These are phyloP conservation scores for Pyrgus malvae DNA, from an alignment of 2,888 invertebrate genomes.

Conservation along the genomic window DNA sequence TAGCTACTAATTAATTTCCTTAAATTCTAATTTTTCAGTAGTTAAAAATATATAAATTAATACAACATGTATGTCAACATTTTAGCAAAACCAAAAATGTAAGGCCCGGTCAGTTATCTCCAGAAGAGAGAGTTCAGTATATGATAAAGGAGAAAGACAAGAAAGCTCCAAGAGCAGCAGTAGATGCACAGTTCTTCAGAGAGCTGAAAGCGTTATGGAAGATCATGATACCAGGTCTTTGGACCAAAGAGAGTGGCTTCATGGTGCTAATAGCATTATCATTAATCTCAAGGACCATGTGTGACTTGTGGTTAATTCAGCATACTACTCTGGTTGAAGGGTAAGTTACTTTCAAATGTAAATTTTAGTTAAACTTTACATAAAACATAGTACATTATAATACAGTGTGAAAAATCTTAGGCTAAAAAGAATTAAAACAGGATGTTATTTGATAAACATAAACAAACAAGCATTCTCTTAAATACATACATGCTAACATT, in stretches of 20 bases:
- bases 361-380: too few relatives aligned
- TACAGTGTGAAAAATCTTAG: too few relatives aligned
- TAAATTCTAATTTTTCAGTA: too few relatives aligned
- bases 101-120: constrained; percentile 52
- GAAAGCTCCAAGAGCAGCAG: constrained; percentile 85
- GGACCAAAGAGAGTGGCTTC: constrained; percentile 88
- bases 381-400: too few relatives aligned
- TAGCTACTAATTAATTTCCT: too few relatives aligned
- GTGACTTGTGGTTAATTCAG: constrained; percentile 98
- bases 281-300: constrained; percentile 93
- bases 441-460: too few relatives aligned
- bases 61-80: too few relatives aligned
- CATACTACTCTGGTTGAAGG: constrained; percentile 96
- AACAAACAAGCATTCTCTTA: too few relatives aligned
- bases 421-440: too few relatives aligned
- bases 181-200: constrained; percentile 87
- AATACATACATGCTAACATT: too few relatives aligned
- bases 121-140: constrained; percentile 89
- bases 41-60: too few relatives aligned
- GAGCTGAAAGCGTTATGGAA: constrained; percentile 86
- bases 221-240: constrained; percentile 90
- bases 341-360: constrained; percentile 62
- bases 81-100: constrained; percentile 45
- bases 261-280: constrained; percentile 89
- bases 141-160: constrained; percentile 87